These are phyloP conservation scores for Aradus depressus DNA, from an alignment of 2,888 invertebrate genomes.

Conservation along the genomic window DNA sequence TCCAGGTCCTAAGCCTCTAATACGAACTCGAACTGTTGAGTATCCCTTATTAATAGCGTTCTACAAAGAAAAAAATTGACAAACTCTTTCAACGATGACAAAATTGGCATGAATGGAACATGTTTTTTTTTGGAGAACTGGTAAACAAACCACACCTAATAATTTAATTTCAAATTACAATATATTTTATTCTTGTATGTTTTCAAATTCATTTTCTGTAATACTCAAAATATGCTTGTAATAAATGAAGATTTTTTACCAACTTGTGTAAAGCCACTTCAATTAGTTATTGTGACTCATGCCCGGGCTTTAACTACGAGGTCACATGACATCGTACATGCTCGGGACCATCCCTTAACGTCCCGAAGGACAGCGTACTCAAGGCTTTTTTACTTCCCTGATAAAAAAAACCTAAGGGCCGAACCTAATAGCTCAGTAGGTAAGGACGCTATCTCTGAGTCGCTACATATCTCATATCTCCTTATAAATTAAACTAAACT, in stretches of 20 bases:
- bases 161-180: not conserved
- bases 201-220: not conserved
- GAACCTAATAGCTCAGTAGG: too few relatives aligned
- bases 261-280: not conserved
- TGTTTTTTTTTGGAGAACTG: not conserved
- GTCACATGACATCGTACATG: too few relatives aligned
- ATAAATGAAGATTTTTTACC: not conserved
- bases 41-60: constrained; percentile 60
- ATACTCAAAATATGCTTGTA: not conserved
- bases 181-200: not conserved
- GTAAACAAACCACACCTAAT: not conserved
- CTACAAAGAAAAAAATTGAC: constrained; percentile 41
- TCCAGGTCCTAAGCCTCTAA: constrained; percentile 79
- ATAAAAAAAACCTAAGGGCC: too few relatives aligned
- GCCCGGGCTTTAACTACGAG: too few relatives aligned
- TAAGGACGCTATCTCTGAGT: too few relatives aligned
- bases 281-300: not conserved
- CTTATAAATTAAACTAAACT: too few relatives aligned
- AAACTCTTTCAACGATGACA: not conserved
- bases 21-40: constrained; percentile 61
- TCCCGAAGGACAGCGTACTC: too few relatives aligned
- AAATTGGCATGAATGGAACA: not conserved
- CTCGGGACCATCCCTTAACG: too few relatives aligned
- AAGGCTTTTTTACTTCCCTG: too few relatives aligned
- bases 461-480: too few relatives aligned